These are phyloP conservation scores for Pandion haliaetus DNA, from an alignment of 2,113 vertebrate species.

Conservation along the genomic window DNA sequence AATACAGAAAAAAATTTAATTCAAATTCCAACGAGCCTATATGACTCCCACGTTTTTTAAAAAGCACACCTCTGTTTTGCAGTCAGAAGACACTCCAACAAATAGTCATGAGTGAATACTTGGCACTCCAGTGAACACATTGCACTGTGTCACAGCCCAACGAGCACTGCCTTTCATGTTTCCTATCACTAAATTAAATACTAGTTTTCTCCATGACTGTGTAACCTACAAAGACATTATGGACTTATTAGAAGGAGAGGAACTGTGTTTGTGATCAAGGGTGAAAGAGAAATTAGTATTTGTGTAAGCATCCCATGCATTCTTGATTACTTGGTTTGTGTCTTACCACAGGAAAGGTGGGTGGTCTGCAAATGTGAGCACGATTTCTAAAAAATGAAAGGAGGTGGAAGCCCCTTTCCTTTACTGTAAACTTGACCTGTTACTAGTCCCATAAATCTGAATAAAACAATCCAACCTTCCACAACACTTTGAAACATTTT, in stretches of 20 bases:
- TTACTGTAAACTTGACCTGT: neutral
- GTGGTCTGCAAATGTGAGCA: neutral
- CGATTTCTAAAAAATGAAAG: neutral
- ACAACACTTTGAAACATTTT: neutral
- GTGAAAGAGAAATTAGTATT: neutral
- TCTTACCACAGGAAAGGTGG: neutral
- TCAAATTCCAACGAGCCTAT: neutral
- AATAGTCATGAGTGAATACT: neutral
- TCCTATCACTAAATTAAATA: neutral
- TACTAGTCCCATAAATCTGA: neutral
- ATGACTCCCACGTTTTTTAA: neutral
- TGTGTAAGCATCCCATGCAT: neutral
- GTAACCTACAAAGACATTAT: neutral
- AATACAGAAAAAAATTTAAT: neutral
- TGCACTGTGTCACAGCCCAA: rapidly evolving
- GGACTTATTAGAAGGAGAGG: neutral
- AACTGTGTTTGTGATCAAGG: neutral
- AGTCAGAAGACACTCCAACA: neutral
- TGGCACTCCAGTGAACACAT: neutral
- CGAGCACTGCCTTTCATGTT: neutral
- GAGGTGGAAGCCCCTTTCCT: neutral
- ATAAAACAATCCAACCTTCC: neutral
- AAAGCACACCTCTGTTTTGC: neutral
- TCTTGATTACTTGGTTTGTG: neutral
- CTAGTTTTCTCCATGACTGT: neutral